Evolutionary conservation across 2,888 invertebrate genomes (phyloP).

Genomic region (Hirtodrosophila cameraria): DNA sequence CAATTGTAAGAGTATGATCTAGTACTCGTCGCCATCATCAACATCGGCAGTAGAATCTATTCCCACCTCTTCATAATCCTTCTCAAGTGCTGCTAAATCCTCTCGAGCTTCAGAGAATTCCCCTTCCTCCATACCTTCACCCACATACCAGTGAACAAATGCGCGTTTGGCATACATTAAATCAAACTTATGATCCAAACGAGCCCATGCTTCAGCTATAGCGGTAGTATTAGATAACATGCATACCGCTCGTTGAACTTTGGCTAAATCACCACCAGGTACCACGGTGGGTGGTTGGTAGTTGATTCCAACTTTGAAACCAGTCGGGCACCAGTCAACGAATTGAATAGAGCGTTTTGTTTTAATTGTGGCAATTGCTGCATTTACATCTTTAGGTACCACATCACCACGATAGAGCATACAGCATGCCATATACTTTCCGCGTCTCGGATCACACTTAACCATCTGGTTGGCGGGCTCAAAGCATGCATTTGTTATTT

Average conservation of each 20-base stretch:
- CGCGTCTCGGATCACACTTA: conserved; percentile 95
- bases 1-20: conserved; percentile 51
- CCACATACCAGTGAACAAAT: conserved; percentile 97
- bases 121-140: conserved; percentile 94
- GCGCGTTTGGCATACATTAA: conserved; percentile 98
- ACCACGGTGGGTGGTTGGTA: conserved; percentile 96
- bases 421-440: conserved; percentile 97
- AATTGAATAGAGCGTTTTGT: conserved; percentile 97
- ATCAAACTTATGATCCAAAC: conserved; percentile 97
- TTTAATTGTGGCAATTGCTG: conserved; percentile 96
- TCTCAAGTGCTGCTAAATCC: conserved; percentile 91
- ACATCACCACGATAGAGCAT: conserved; percentile 97
- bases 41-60: conserved; percentile 90
- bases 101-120: conserved; percentile 95
- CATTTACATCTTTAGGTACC: conserved; percentile 96
- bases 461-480: conserved; percentile 98
- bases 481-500: conserved; percentile 97
- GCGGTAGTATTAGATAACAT: conserved; percentile 99
- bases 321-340: conserved; percentile 94
- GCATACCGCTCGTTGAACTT: conserved; percentile 97
- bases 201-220: conserved; percentile 98
- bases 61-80: conserved; percentile 92
- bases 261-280: conserved; percentile 95
- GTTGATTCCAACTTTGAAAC: conserved; percentile 93
- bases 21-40: conserved; percentile 90